Evolutionary conservation across 2,888 invertebrate species (phyloP), one percentile per base, ranked within the genome.

Genomic region (Microctonus brassicae): DNA sequence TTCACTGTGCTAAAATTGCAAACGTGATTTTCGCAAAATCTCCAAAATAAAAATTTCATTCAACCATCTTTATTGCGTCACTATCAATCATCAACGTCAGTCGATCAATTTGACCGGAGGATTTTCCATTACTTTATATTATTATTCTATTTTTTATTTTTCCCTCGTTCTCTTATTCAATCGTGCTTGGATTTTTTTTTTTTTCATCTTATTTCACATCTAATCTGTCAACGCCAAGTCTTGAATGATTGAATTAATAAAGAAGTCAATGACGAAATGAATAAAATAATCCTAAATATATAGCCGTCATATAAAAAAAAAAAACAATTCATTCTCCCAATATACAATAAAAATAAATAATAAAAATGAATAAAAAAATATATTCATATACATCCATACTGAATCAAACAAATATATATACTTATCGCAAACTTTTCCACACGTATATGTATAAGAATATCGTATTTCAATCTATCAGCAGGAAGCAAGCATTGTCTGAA

Each of bases 71-170:
- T 6, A 47, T 47, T 47, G 47, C 47, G 17, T 47, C 7, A 20
- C 47, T 47, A 47, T 47, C n/a, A 47, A 20, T 47, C 47, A 47
- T 47, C 17, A 47, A 5, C 6, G n/a, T 47, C 17, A 6, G 17
- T 47, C 20, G 20, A 47, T 47, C 47, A 47, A 47, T 47, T 47
- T 17, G 5, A 20, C 17, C 17, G 47, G 17, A n/a, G 6, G 47
- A 47, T 20, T 47, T 47, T 47, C 20, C 17, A 47, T 47, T n/a
- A 47, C 39, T 1, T 47, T 20, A 17, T 6, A 47, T n/a, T 13
- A n/a, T 66, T 73, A 36, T 42, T 61, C 33, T 22, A 29, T 55
- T 53, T 42, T 65, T 42, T 22, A 26, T 55, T 42, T 26, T 62
- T 9, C 17, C 17, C 63, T 26, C 17, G 17, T 7, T 7, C 5